Percentiles rank a stretch among this genome's conserved stretches.
phyloP scores from a whole-genome alignment of 1,140 invertebrate species.

The Druon quercuslanigerum region DNA sequence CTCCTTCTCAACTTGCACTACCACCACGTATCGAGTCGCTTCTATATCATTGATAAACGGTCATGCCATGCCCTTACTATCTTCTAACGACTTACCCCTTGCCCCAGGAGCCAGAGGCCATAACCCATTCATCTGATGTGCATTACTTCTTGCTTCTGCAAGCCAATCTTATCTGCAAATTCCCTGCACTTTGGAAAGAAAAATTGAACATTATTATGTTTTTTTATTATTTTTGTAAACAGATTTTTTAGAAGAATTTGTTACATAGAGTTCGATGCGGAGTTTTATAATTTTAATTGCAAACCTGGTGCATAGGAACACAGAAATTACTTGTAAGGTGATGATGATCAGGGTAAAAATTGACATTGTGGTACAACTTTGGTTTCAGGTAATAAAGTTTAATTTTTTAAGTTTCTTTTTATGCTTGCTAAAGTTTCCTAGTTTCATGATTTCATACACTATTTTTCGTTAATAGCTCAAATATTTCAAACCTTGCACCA shows the following conservation, averaged over 20 bases:
- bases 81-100: slow-evolving; percentile 46
- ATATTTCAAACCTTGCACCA: no score
- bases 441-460: no score
- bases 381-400: slow-evolving; percentile 5
- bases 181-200: slow-evolving; percentile 33
- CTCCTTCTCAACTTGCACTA: slow-evolving; percentile 43
- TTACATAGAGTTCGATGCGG: background rate
- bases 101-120: slow-evolving; percentile 38
- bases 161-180: slow-evolving; percentile 47
- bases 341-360: no score
- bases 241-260: slow-evolving; percentile 1
- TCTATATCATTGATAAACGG: slow-evolving; percentile 71
- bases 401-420: no score
- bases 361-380: background rate
- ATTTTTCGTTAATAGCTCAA: no score
- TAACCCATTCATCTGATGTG: slow-evolving; percentile 44
- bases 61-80: slow-evolving; percentile 61
- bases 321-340: background rate
- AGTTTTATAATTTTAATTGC: background rate
- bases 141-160: slow-evolving; percentile 55
- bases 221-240: background rate
- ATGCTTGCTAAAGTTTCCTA: no score
- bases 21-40: slow-evolving; percentile 55
- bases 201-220: slow-evolving; percentile 39
- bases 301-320: background rate